Base-by-base conservation (phyloP, 2,113 vertebrate genomes). In the Lepisosteus oculatus region DNA sequence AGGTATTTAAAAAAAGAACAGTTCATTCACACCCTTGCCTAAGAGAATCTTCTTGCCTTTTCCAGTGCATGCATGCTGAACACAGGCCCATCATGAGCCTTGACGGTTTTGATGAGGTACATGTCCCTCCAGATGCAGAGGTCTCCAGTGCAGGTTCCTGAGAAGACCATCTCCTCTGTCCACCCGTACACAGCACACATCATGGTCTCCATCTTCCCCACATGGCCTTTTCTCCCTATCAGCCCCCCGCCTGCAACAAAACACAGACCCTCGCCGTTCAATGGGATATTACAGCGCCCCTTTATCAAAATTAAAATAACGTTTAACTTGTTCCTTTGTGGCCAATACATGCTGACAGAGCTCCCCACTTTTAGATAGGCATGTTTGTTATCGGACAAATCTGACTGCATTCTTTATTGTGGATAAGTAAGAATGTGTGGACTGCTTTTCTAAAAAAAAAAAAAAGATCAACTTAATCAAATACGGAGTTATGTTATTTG, bases 71-170 rank as follows among this genome's bases (percentile, higher is more conserved):
- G 96, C 95, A 99, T 95, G 80, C 96, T 99, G 88, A 99, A 99
- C 77, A 99, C 95, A 29, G 97, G 97, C 45, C 97, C 97, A 64
- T 99, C 96, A 3, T 99, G 97, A 45, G 97, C 97, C 87, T 99
- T 99, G 77, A 99, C 94, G 55, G 95, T 97, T 87, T 98, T 99
- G 80, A 99, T 89, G 72, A 99, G 91, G 83, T 97, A 97, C 85
- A 98, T 83, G 78, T 99, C 97, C 84, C 95, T 97, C 97, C 97
- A 99, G 80, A 99, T 95, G 84, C 94, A 99, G 80, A 99, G 95
- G 77, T 99, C 97, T 74, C 97, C 97, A 0, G 92, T 92, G 80
- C 94, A 96, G 8, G 96, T 98, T 73, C 97, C 97, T 54, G 97
- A 98, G 80, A 99, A 99, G 0, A 94, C 90, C 95, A 95, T 97